Evolutionary conservation across 1,140 invertebrate genomes (phyloP).

Genomic region (Metaphire vulgaris): DNA sequence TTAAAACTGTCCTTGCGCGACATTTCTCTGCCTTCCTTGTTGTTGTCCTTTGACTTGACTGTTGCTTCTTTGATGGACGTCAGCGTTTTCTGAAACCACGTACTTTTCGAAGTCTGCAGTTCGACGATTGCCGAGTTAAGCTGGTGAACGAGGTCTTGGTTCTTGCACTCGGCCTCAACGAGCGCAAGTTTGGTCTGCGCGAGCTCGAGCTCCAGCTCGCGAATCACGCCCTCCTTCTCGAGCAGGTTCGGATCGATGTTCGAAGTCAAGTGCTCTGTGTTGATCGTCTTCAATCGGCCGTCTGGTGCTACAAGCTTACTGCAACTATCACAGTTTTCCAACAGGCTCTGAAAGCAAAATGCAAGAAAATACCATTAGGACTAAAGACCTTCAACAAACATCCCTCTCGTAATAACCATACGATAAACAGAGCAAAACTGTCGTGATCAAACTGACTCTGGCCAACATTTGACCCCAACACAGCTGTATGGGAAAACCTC

Average conservation of each 20-base stretch:
- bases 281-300: slow-evolving; percentile 37
- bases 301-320: slow-evolving; percentile 41
- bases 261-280: slow-evolving; percentile 35
- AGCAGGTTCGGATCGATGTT: slow-evolving; percentile 38
- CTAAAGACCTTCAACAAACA: no score
- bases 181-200: slow-evolving; percentile 93
- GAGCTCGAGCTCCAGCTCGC: slow-evolving; percentile 87
- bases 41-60: slow-evolving; percentile 35
- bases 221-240: slow-evolving; percentile 58
- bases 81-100: slow-evolving; percentile 84
- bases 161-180: slow-evolving; percentile 92
- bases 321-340: slow-evolving; percentile 44
- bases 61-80: slow-evolving; percentile 63
- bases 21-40: slow-evolving; percentile 5
- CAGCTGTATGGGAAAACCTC: no score
- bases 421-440: slow-evolving; percentile 1
- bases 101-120: slow-evolving; percentile 66
- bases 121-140: slow-evolving; percentile 73
- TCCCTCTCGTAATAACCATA: no score
- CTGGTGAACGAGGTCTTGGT: slow-evolving; percentile 83
- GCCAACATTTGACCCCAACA: no score
- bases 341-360: slow-evolving; percentile 35
- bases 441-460: no score
- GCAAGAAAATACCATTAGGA: slow-evolving; percentile 19
- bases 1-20: neutral